These are phyloP conservation scores for Ennomos erosarius DNA, from an alignment of 2,888 invertebrate species.

Conservation along the genomic window DNA sequence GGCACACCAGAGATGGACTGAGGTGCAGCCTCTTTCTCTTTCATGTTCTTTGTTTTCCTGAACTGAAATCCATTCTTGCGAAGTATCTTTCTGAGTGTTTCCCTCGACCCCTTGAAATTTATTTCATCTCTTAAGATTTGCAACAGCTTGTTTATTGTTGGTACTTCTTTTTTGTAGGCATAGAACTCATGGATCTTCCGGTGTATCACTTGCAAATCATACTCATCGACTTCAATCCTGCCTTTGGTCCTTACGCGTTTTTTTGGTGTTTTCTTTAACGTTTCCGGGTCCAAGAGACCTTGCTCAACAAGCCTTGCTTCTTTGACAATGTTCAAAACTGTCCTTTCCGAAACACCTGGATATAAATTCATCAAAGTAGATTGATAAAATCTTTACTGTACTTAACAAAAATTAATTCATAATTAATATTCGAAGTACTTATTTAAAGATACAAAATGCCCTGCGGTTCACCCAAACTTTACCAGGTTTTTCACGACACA, in stretches of 20 bases:
- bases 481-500: too few relatives aligned
- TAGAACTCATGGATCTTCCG: conserved; percentile 80
- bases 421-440: too few relatives aligned
- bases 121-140: conserved; percentile 79
- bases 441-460: too few relatives aligned
- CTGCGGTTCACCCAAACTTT: too few relatives aligned
- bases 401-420: too few relatives aligned
- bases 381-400: too few relatives aligned
- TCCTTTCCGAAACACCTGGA: conserved; percentile 77
- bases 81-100: conserved; percentile 74
- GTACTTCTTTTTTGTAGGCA: conserved; percentile 78
- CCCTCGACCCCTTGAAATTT: conserved; percentile 77
- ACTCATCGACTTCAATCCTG: conserved; percentile 78
- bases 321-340: conserved; percentile 76
- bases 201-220: conserved; percentile 75
- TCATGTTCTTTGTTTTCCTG: conserved; percentile 76
- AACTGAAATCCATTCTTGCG: conserved; percentile 80
- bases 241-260: conserved; percentile 77
- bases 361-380: conserved; percentile 20
- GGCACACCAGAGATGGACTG: conserved; percentile 67
- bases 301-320: conserved; percentile 78
- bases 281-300: conserved; percentile 75
- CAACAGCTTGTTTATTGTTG: conserved; percentile 75
- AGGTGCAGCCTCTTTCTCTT: conserved; percentile 69
- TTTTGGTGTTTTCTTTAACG: conserved; percentile 73